Conservation (phyloP, 2,888 invertebrate species). For the Lasioglossum pauxillum region DNA sequence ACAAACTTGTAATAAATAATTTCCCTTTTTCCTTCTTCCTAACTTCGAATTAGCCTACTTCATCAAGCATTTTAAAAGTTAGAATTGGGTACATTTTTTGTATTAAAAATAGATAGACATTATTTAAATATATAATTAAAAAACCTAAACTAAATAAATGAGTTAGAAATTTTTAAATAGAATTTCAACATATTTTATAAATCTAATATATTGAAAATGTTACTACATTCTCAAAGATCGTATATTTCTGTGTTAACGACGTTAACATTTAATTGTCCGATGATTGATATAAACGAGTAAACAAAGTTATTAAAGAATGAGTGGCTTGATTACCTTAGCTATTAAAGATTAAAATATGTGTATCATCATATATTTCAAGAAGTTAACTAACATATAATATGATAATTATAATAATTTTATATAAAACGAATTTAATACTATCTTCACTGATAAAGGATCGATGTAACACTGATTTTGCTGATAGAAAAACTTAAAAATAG, state of each 20-base stretch:
- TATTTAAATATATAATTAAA: not conserved
- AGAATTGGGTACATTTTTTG: not conserved
- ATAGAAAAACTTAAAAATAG: not conserved
- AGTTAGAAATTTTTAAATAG: not conserved
- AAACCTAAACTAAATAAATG: not conserved
- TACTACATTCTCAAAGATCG: not conserved
- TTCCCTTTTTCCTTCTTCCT: constrained; percentile 16
- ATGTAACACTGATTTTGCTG: not conserved
- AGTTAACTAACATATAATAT: not conserved
- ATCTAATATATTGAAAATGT: not conserved
- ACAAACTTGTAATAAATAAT: constrained; percentile 9
- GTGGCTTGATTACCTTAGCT: not conserved
- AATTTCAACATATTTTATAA: not conserved
- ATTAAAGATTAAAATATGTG: not conserved
- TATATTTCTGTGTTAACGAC: not conserved
- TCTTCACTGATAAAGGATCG: not conserved
- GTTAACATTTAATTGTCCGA: not conserved
- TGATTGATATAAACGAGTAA: not conserved
- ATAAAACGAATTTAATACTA: not conserved
- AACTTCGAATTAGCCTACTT: not conserved
- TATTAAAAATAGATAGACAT: not conserved
- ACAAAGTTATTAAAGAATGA: not conserved
- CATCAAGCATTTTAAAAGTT: not conserved
- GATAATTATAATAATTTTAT: not conserved
- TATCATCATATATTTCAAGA: not conserved